Conservation (phyloP, 2,113 vertebrate species). For the Vimba vimba region DNA sequence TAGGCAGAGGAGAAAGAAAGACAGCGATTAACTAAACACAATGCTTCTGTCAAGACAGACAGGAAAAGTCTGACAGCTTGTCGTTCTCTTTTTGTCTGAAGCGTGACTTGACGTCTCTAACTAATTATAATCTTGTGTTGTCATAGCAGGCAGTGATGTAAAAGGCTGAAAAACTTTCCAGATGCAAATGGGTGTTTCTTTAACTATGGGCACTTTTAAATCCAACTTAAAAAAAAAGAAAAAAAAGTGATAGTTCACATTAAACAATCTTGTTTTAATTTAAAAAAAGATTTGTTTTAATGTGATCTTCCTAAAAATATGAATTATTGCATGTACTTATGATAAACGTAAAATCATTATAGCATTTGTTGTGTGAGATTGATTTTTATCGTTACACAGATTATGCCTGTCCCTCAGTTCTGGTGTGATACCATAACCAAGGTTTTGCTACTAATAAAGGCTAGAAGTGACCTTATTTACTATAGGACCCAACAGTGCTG, state of each 20-base stretch:
- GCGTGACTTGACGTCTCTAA: conserved; percentile 37
- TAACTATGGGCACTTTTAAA: no score
- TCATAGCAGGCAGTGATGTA: conserved; percentile 39
- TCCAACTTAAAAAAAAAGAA: background rate
- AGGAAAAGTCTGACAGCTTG: conserved; percentile 52
- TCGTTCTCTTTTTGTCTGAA: conserved; percentile 44
- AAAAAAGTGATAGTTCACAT: background rate
- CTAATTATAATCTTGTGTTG: conserved; percentile 50
- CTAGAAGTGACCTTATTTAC: background rate
- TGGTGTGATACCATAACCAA: background rate
- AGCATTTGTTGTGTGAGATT: background rate
- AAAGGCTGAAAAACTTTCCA: conserved; percentile 34
- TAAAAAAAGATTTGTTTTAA: background rate
- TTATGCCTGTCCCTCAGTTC: background rate
- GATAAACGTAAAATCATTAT: background rate
- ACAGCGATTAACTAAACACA: conserved; percentile 47
- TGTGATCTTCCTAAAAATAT: background rate
- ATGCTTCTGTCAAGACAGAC: conserved; percentile 49
- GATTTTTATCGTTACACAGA: background rate
- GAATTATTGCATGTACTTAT: background rate
- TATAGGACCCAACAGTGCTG: background rate
- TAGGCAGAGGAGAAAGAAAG: conserved; percentile 49
- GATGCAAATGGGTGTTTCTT: conserved; percentile 4
- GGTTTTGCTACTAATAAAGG: background rate
- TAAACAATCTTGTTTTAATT: background rate